Evolutionary conservation across 2,113 vertebrate species (phyloP).

Genomic region (Hoplias malabaricus): DNA sequence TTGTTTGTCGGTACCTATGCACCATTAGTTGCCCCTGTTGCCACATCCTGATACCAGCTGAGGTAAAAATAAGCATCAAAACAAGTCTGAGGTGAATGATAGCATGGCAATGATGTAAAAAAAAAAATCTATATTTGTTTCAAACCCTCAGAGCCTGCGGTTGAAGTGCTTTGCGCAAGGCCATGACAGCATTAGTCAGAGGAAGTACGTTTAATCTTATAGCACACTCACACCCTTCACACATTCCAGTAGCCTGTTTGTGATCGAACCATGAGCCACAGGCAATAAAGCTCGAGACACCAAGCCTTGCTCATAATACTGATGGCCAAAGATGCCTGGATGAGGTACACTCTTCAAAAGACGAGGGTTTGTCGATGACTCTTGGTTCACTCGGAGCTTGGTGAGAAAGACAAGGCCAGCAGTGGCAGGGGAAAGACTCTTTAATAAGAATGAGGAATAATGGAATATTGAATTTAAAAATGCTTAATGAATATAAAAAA

Average conservation of each 20-base stretch:
- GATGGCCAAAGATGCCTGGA: no score
- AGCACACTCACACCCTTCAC: neutral
- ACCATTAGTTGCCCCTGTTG: neutral
- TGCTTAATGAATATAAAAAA: no score
- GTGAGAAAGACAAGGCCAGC: no score
- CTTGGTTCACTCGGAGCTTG: no score
- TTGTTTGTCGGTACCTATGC: neutral
- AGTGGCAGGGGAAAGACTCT: no score
- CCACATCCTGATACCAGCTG: neutral
- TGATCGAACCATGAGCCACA: no score
- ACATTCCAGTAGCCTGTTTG: neutral
- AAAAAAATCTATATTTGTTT: neutral
- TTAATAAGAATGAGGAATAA: no score
- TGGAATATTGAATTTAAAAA: no score
- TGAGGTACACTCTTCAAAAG: no score
- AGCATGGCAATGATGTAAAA: neutral
- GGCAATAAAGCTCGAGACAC: no score
- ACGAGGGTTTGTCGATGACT: no score
- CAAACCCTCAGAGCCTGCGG: neutral
- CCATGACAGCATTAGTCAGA: neutral
- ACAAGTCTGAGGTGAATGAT: neutral
- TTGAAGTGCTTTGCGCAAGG: neutral
- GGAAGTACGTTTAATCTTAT: neutral
- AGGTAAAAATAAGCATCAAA: neutral
- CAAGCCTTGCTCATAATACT: no score